Conservation (phyloP, 1,140 invertebrate genomes). For the Zeugodacus cucurbitae region DNA sequence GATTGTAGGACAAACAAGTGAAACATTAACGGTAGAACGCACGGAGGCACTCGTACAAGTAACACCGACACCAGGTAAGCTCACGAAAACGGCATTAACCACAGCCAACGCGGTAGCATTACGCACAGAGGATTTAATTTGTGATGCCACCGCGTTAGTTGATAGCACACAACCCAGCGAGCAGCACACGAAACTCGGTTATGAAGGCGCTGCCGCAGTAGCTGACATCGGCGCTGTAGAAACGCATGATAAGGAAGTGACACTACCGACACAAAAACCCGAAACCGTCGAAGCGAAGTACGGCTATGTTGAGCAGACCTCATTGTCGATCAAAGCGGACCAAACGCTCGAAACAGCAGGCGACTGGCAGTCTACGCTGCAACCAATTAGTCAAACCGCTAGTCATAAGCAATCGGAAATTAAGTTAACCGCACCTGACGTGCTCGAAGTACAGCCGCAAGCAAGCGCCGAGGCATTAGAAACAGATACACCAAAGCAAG, state of each 20-base stretch:
- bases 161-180: background rate
- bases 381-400: constrained; percentile 33
- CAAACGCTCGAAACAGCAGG: constrained; percentile 49
- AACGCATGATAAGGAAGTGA: constrained; percentile 44
- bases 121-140: background rate
- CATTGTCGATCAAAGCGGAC: constrained; percentile 50
- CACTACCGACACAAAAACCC: constrained; percentile 47
- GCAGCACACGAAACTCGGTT: background rate
- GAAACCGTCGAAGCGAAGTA: constrained; percentile 46
- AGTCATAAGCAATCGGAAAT: background rate
- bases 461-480: background rate
- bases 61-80: background rate
- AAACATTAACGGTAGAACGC: background rate
- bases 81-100: background rate
- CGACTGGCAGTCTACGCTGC: constrained; percentile 41
- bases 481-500: background rate
- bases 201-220: constrained; percentile 23
- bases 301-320: constrained; percentile 50
- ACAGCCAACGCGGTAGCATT: background rate
- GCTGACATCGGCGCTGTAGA: constrained; percentile 44
- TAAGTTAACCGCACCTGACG: constrained; percentile 18
- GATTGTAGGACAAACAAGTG: background rate
- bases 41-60: background rate
- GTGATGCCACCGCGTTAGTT: background rate
- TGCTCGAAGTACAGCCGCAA: background rate